phyloP scores from a whole-genome alignment of 1,140 invertebrate genomes.

The Parasteatoda tepidariorum region DNA sequence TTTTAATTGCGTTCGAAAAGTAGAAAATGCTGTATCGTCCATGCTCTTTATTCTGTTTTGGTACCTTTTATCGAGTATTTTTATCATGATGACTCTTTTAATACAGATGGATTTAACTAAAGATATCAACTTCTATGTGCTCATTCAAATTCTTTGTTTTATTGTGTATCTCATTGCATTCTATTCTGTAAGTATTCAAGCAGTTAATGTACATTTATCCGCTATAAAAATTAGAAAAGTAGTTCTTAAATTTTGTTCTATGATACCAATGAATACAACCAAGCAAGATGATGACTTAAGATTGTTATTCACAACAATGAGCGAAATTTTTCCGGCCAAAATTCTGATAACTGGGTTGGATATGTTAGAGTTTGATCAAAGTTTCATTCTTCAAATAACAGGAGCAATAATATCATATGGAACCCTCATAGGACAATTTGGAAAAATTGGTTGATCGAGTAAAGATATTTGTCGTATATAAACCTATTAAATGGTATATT shows the following conservation, averaged over 20 bases:
- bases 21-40: background rate
- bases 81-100: slow-evolving; percentile 10
- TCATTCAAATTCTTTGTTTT: background rate
- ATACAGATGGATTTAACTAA: background rate
- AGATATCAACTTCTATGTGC: background rate
- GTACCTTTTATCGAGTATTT: slow-evolving; percentile 6
- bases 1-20: background rate
- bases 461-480: too few relatives aligned
- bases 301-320: background rate
- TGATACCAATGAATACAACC: background rate
- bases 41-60: background rate
- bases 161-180: background rate
- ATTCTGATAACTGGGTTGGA: background rate
- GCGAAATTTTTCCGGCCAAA: slow-evolving; percentile 1
- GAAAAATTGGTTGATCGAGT: background rate
- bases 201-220: background rate
- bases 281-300: background rate
- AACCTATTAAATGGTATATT: too few relatives aligned
- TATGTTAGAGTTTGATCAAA: slow-evolving; percentile 1
- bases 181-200: slow-evolving; percentile 17
- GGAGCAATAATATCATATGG: slow-evolving; percentile 34
- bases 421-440: background rate
- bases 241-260: background rate
- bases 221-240: background rate
- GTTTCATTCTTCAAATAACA: slow-evolving; percentile 32